These are phyloP conservation scores for Oeneis ivallda DNA, from an alignment of 2,888 invertebrate genomes.

Conservation along the genomic window DNA sequence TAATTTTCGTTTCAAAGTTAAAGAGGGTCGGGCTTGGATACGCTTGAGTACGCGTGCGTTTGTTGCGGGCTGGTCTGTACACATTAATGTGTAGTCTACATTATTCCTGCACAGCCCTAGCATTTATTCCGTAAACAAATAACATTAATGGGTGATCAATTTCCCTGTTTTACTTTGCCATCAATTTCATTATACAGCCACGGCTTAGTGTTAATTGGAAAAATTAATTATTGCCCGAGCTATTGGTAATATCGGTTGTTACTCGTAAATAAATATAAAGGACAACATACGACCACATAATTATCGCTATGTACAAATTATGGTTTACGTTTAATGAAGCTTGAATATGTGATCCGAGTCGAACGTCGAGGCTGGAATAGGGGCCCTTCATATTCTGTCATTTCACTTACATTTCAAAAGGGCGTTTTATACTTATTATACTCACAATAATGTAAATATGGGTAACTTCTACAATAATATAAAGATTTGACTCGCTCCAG, in stretches of 20 bases:
- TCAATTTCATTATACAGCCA: constrained; percentile 30
- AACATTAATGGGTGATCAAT: constrained; percentile 38
- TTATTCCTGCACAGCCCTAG: constrained; percentile 24
- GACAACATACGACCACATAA: background rate
- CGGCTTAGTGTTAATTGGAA: constrained; percentile 29
- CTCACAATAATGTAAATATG: no score
- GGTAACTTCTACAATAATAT: no score
- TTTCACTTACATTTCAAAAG: no score
- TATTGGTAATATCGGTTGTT: constrained; percentile 3
- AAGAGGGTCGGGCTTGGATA: no score
- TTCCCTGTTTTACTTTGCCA: constrained; percentile 26
- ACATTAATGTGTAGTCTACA: constrained; percentile 1
- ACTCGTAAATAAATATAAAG: constrained; percentile 9
- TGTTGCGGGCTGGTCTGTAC: no score
- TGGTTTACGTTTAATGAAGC: background rate
- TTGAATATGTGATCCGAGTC: background rate
- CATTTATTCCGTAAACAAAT: constrained; percentile 33
- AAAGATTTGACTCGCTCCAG: no score
- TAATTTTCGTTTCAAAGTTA: no score
- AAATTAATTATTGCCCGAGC: constrained; percentile 25
- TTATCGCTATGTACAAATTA: background rate
- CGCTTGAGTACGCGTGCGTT: background rate
- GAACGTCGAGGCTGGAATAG: background rate
- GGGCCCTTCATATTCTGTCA: background rate
- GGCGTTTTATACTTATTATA: no score